A percentile compares a stretch with the other conserved stretches of the same genome.
Conservation (phyloP, 2,797 vertebrate genomes). For the Pseudomugil gertrudae region DNA sequence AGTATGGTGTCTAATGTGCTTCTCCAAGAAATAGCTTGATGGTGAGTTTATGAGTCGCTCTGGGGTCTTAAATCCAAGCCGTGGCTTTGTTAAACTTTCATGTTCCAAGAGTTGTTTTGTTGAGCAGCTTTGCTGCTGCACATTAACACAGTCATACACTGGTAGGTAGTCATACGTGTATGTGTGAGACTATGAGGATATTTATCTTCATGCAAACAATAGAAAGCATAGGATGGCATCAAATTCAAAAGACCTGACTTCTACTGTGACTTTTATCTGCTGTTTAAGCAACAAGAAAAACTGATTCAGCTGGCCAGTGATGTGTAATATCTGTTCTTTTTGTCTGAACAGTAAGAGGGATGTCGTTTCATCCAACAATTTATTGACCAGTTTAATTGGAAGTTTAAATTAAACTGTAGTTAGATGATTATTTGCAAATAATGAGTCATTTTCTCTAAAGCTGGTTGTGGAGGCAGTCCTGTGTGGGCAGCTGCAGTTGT, state of each 20-base stretch:
- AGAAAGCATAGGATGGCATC: too few species aligned
- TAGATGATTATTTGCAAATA: not conserved
- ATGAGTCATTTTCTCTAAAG: not conserved
- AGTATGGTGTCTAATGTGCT: not conserved
- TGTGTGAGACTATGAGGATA: too few species aligned
- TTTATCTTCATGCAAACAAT: not conserved
- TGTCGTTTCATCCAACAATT: too few species aligned
- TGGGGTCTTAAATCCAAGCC: constrained; percentile 34
- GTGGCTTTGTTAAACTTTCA: constrained; percentile 55
- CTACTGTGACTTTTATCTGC: not conserved
- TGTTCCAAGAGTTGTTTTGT: constrained; percentile 38
- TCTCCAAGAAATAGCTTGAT: constrained; percentile 23
- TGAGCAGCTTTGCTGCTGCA: constrained; percentile 29
- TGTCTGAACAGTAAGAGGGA: too few species aligned
- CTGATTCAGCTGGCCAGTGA: too few species aligned
- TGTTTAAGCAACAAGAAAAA: too few species aligned
- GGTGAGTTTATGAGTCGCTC: constrained; percentile 11
- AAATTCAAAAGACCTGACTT: not conserved
- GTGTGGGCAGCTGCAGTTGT: not conserved
- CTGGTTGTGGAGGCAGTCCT: not conserved
- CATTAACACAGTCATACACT: constrained; percentile 25
- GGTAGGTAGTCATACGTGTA: too few species aligned
- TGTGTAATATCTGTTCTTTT: too few species aligned
- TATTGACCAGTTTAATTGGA: too few species aligned
- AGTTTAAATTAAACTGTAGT: too few species aligned